These are phyloP conservation scores for Chaetophractus vellerosus DNA, from an alignment of 2,797 vertebrate genomes.

Conservation along the genomic window DNA sequence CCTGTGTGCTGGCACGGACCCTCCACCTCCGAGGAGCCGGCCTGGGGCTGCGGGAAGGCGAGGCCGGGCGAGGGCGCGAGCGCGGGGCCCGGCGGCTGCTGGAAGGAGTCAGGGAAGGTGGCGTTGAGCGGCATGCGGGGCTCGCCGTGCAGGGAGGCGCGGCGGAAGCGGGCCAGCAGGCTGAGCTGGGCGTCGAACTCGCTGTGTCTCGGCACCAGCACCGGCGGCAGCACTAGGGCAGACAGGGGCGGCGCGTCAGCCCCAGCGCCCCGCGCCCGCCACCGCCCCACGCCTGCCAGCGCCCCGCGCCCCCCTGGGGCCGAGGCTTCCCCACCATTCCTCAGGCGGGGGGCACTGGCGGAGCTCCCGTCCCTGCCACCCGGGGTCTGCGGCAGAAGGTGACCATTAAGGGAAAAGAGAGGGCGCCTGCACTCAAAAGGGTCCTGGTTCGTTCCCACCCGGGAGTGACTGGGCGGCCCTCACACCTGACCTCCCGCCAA, in stretches of 20 bases:
- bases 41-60: constrained; percentile 94
- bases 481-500: not conserved
- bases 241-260: not conserved
- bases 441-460: not conserved
- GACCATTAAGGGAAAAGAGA: not conserved
- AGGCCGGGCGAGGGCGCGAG: constrained; percentile 91
- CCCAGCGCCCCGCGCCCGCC: too few relatives aligned
- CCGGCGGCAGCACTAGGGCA: constrained; percentile 95
- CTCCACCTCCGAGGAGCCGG: constrained; percentile 94
- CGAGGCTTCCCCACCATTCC: too few relatives aligned
- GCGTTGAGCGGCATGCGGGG: constrained; percentile 98
- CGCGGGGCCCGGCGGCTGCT: constrained; percentile 92
- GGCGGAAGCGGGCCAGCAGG: constrained; percentile 97
- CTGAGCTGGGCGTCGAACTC: constrained; percentile 99
- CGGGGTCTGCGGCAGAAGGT: not conserved
- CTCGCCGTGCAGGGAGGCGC: constrained; percentile 95
- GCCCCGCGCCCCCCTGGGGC: too few relatives aligned
- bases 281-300: too few relatives aligned
- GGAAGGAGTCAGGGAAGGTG: constrained; percentile 97
- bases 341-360: too few relatives aligned
- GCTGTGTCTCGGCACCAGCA: constrained; percentile 97
- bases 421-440: not conserved
- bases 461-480: not conserved
- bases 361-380: not conserved
- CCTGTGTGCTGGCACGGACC: constrained; percentile 96